Evolutionary conservation across 2,888 invertebrate species (phyloP).

Genomic region (Troides aeacus): DNA sequence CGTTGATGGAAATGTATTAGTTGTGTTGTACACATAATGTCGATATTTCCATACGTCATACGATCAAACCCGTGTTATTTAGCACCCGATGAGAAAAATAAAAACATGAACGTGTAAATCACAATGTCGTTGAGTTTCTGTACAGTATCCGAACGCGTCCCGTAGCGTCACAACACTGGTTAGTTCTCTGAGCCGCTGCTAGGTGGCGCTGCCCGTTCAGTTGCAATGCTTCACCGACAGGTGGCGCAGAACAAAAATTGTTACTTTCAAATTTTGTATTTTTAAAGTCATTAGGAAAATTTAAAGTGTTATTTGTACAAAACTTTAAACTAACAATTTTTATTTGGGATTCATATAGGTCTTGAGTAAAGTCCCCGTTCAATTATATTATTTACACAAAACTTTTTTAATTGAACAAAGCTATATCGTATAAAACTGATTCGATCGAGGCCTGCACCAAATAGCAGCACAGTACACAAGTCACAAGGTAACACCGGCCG

Average conservation of each 20-base stretch:
- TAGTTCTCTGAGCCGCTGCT: conserved; percentile 44
- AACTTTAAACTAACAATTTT: conserved; percentile 13
- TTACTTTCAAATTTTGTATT: conserved; percentile 9
- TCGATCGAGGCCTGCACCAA: conserved; percentile 1
- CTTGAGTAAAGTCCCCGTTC: neutral
- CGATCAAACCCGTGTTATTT: conserved; percentile 41
- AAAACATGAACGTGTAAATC: conserved; percentile 37
- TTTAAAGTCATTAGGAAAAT: neutral
- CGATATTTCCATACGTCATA: conserved; percentile 51
- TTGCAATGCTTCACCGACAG: conserved; percentile 3
- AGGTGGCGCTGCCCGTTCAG: conserved; percentile 46
- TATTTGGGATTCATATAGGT: neutral
- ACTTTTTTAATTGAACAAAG: neutral
- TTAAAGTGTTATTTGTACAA: neutral
- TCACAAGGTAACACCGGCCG: conserved; percentile 1
- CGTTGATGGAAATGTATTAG: neutral
- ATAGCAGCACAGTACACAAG: conserved; percentile 1
- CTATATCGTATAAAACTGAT: neutral
- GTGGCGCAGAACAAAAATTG: conserved; percentile 21
- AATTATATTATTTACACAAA: neutral
- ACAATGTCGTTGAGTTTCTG: conserved; percentile 23
- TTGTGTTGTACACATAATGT: conserved; percentile 50
- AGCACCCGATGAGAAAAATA: conserved; percentile 53
- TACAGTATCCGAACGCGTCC: conserved; percentile 3
- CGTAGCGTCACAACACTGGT: conserved; percentile 44